Conservation (phyloP, 2,888 invertebrate genomes). For the Dicranocentrus wangi region DNA sequence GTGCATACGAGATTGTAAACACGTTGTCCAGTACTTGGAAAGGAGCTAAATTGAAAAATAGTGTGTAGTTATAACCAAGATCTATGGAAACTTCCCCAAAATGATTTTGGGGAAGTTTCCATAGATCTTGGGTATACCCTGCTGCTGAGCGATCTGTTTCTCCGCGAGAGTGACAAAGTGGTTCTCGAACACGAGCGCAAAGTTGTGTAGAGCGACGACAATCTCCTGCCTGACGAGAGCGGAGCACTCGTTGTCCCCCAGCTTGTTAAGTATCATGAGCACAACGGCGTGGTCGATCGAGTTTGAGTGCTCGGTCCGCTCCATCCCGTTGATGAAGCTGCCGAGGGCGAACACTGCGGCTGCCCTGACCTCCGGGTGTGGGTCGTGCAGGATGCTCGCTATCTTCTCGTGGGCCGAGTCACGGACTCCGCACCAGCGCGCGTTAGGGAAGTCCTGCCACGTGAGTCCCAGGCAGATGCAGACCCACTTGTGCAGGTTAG, state of each 20-base stretch:
- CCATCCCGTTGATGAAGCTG: constrained; percentile 89
- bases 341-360: constrained; percentile 96
- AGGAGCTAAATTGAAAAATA: too few species aligned
- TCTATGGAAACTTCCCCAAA: too few species aligned
- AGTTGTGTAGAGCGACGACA: constrained; percentile 89
- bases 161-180: constrained; percentile 84
- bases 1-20: constrained; percentile 2
- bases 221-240: constrained; percentile 91
- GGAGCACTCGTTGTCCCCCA: constrained; percentile 85
- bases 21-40: neutral
- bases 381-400: constrained; percentile 85
- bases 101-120: too few species aligned
- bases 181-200: constrained; percentile 89
- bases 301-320: constrained; percentile 93
- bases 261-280: constrained; percentile 86
- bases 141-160: constrained; percentile 55
- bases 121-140: constrained; percentile 47
- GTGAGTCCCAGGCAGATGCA: constrained; percentile 92
- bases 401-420: constrained; percentile 98
- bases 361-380: constrained; percentile 92
- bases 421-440: constrained; percentile 95
- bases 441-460: constrained; percentile 90
- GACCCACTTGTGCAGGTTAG: constrained; percentile 86
- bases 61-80: too few species aligned
- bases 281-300: constrained; percentile 95